These are phyloP conservation scores for Aspidiotus destructor DNA, from an alignment of 2,888 invertebrate species.

Conservation along the genomic window DNA sequence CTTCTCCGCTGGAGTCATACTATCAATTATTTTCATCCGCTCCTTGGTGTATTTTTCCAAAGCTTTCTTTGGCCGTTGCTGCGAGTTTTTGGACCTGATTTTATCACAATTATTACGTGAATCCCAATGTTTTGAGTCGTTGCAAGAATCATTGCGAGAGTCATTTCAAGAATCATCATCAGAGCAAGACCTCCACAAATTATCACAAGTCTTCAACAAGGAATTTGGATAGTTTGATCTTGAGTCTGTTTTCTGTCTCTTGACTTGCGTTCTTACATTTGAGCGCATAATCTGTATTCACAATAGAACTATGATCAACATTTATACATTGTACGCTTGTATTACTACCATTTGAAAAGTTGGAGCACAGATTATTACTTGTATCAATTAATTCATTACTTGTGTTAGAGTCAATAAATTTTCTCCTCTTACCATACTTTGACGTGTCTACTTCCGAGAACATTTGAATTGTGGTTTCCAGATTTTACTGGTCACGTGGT, in stretches of 20 bases:
- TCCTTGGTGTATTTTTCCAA: not conserved
- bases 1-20: not conserved
- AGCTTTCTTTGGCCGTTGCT: not conserved
- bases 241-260: too few species aligned
- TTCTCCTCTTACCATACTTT: too few species aligned
- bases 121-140: not conserved
- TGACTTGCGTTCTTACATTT: not conserved
- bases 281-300: not conserved
- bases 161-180: not conserved
- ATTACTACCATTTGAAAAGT: not conserved
- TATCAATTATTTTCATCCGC: not conserved
- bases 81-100: not conserved
- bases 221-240: not conserved
- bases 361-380: not conserved
- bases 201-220: not conserved
- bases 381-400: too few species aligned
- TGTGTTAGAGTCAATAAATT: too few species aligned
- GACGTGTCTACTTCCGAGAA: too few species aligned
- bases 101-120: not conserved
- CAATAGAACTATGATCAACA: not conserved
- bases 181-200: not conserved
- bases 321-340: not conserved
- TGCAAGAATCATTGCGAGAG: not conserved
- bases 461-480: too few species aligned
- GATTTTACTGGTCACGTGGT: too few species aligned